Base-by-base conservation (phyloP, 2,888 invertebrate genomes). In the Ophraella communa region DNA sequence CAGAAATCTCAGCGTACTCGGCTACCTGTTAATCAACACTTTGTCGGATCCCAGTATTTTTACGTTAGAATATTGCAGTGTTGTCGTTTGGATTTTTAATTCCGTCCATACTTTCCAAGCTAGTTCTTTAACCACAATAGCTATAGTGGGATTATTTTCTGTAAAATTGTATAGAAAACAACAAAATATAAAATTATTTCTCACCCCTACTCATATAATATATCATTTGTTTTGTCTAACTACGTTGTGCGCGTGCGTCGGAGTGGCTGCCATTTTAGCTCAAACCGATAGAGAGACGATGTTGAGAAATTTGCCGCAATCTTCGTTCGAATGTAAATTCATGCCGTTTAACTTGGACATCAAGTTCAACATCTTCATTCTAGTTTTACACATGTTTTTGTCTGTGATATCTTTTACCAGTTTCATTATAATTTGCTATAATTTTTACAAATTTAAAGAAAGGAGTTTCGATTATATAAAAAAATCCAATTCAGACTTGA, bases 141-240 rank as follows among this genome's bases (percentile, higher is more conserved):
- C 84, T 1, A 80, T 84, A 8, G 83, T 85, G 59, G 81, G 84
- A 1, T 78, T 84, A 35, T 82, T 85, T 63, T 79, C 83, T 10
- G 76, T 80, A 1, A 81, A 79, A 62, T 67, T 82, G 17, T 77
- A 78, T 44, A 64, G 77, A 35, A 81, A 82, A 68, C 77, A 76
- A 45, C 80, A 80, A 65, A 77, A 73, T 47, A 64, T 82, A n/a
- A 75, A 77, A 47, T 78, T 78, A 54, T 82, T 80, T 65, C 76
- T 84, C 59, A 83, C 82, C 3, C 73, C 80, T 8, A 81, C 83
- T 0, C 83, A 83, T 65, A 76, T 84, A 23, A 76, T 83, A 30
- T 86, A 86, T 72, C 86, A 86, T 73, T 71, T 86, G 57, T 84
- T 83, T 61, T 85, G 85, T 53, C 74, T 86, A 62, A 84, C 84